Evolutionary conservation across 2,797 vertebrate genomes (phyloP).

Genomic region (Oreochromis mossambicus): DNA sequence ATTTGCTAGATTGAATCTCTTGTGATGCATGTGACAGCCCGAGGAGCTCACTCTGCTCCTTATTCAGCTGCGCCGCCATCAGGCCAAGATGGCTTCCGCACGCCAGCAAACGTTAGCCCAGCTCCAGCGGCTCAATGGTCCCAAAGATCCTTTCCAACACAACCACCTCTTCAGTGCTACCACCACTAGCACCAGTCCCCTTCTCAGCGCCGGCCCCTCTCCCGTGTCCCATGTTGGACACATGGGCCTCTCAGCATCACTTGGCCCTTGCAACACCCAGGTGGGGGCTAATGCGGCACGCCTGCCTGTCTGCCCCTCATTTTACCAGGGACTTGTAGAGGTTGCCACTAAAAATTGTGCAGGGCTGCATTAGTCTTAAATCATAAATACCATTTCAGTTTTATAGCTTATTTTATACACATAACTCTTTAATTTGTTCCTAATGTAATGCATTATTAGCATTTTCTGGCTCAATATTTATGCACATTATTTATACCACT

Average conservation of each 20-base stretch:
- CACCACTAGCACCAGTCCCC: conserved; percentile 42
- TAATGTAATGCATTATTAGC: not conserved
- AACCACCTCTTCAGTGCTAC: conserved; percentile 29
- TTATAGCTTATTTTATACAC: not conserved
- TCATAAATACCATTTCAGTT: not conserved
- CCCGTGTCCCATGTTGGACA: conserved; percentile 40
- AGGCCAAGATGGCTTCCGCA: conserved; percentile 89
- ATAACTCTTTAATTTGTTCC: not conserved
- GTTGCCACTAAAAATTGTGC: conserved; percentile 37
- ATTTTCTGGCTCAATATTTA: not conserved
- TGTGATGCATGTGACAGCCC: conserved; percentile 84
- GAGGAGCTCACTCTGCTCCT: conserved; percentile 97
- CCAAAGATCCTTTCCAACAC: conserved; percentile 75
- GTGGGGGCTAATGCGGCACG: conserved; percentile 42
- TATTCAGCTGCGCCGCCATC: conserved; percentile 91
- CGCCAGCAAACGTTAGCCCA: conserved; percentile 86
- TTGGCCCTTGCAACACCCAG: conserved; percentile 53
- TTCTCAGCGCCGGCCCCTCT: conserved; percentile 43
- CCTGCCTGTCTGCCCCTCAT: conserved; percentile 22
- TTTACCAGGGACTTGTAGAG: conserved; percentile 22
- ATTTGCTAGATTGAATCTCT: conserved; percentile 29
- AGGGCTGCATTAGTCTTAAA: not conserved
- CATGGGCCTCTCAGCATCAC: conserved; percentile 19
- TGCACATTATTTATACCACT: not conserved
- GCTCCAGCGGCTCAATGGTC: conserved; percentile 82